Percentiles rank a stretch among this genome's conserved stretches.
These are phyloP conservation scores for Caiman crocodilus DNA, from an alignment of 2,797 vertebrate genomes.

Conservation along the genomic window DNA sequence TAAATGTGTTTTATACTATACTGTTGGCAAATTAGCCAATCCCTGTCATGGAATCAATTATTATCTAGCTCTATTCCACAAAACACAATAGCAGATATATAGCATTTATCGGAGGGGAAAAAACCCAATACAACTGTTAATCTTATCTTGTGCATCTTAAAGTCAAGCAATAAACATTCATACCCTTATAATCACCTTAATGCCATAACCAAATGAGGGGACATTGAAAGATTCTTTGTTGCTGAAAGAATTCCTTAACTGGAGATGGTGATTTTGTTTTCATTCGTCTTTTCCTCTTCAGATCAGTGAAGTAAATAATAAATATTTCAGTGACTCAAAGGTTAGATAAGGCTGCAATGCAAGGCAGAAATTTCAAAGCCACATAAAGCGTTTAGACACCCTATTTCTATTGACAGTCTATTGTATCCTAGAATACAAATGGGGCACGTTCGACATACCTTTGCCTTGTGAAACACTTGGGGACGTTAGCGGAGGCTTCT, in stretches of 20 bases:
- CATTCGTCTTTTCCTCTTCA: slow-evolving; percentile 70
- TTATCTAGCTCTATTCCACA: slow-evolving; percentile 81
- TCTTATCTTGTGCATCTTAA: slow-evolving; percentile 78
- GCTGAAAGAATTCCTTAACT: slow-evolving; percentile 55
- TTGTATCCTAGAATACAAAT: background rate
- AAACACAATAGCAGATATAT: slow-evolving; percentile 83
- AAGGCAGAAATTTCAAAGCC: background rate
- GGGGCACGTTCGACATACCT: background rate
- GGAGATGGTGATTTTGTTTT: slow-evolving; percentile 59
- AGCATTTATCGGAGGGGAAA: slow-evolving; percentile 73
- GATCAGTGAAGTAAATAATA: slow-evolving; percentile 70
- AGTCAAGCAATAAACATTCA: slow-evolving; percentile 81
- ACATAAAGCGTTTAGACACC: background rate
- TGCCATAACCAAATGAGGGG: slow-evolving; percentile 72
- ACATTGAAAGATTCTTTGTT: slow-evolving; percentile 78
- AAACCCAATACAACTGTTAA: slow-evolving; percentile 70
- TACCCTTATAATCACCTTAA: slow-evolving; percentile 76
- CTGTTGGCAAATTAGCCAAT: slow-evolving; percentile 86
- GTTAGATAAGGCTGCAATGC: background rate
- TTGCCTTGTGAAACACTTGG: background rate
- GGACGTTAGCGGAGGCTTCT: background rate
- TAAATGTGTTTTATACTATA: slow-evolving; percentile 87
- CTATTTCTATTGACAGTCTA: background rate
- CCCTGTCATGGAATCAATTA: slow-evolving; percentile 86
- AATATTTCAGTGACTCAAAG: slow-evolving; percentile 39